A percentile compares a stretch with the other conserved stretches of the same genome.
Conservation (phyloP, 1,140 invertebrate species). For the Leptinotarsa undecemlineata region DNA sequence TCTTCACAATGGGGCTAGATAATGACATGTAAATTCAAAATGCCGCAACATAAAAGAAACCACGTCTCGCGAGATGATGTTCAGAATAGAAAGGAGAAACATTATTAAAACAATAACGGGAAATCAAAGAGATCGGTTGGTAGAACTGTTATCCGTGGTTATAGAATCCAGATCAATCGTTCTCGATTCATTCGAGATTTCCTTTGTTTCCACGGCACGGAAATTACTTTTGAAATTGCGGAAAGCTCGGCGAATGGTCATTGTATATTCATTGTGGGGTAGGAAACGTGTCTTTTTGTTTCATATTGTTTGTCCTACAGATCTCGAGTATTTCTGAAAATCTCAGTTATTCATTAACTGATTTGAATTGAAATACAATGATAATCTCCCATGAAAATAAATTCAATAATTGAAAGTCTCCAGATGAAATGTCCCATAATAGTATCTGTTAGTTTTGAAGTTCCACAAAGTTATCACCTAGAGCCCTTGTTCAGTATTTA, state of each 20-base stretch:
- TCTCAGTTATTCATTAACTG: no score
- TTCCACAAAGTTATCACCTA: no score
- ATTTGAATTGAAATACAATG: no score
- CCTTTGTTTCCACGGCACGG: conserved; percentile 33
- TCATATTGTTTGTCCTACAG: no score
- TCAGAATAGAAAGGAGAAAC: conserved; percentile 34
- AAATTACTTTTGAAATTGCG: conserved; percentile 35
- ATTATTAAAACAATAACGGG: conserved; percentile 44
- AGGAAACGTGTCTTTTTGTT: not conserved
- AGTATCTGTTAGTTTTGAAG: no score
- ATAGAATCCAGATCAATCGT: conserved; percentile 45
- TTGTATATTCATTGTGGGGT: conserved; percentile 22
- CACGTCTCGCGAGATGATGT: conserved; percentile 31
- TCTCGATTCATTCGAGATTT: conserved; percentile 44
- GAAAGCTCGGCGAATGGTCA: conserved; percentile 9
- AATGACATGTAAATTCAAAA: conserved; percentile 42
- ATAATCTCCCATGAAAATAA: no score
- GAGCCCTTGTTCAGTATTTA: no score
- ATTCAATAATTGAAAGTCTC: no score
- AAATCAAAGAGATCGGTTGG: conserved; percentile 46
- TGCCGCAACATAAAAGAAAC: conserved; percentile 37
- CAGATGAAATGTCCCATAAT: no score
- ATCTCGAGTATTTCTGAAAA: no score
- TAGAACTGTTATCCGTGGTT: conserved; percentile 42
- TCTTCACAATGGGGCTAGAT: conserved; percentile 11